phyloP scores from a whole-genome alignment of 2,797 vertebrate species.

The Rhincodon typus region DNA sequence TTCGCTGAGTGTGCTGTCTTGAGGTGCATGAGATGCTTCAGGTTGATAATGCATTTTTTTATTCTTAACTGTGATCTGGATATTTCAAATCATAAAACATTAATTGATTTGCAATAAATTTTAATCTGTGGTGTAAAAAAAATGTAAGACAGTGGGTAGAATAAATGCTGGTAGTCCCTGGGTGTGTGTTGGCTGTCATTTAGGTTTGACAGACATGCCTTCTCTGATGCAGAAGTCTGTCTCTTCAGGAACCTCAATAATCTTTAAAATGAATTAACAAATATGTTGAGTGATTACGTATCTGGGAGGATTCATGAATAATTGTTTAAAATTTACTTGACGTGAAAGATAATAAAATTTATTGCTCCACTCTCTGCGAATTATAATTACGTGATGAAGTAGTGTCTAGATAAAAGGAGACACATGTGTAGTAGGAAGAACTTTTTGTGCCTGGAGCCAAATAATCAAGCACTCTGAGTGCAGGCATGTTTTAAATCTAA shows the following conservation, averaged over 20 bases:
- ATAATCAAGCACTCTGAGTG: constrained; percentile 1
- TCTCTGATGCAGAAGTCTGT: background rate
- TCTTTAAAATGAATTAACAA: background rate
- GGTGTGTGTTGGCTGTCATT: background rate
- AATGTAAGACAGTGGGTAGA: background rate
- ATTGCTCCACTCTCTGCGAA: constrained; percentile 4
- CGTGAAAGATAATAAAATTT: constrained; percentile 18
- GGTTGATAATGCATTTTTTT: background rate
- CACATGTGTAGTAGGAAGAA: constrained; percentile 13
- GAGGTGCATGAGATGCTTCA: background rate
- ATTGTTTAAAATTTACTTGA: background rate
- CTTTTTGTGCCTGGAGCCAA: background rate
- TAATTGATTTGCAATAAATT: background rate
- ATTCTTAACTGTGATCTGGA: background rate
- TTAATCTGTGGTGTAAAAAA: background rate
- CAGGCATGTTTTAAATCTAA: background rate
- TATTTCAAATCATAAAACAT: background rate
- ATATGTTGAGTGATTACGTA: constrained; percentile 10
- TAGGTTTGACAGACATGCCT: background rate
- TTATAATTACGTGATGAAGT: constrained; percentile 24
- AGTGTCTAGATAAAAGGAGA: constrained; percentile 18
- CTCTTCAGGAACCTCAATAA: background rate
- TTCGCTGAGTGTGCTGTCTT: background rate
- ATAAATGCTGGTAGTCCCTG: background rate
- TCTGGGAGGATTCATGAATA: background rate